Percentiles rank a stretch among this genome's conserved stretches.
These are phyloP conservation scores for Oegoconia quadripuncta DNA, from an alignment of 2,888 invertebrate species.

Conservation along the genomic window DNA sequence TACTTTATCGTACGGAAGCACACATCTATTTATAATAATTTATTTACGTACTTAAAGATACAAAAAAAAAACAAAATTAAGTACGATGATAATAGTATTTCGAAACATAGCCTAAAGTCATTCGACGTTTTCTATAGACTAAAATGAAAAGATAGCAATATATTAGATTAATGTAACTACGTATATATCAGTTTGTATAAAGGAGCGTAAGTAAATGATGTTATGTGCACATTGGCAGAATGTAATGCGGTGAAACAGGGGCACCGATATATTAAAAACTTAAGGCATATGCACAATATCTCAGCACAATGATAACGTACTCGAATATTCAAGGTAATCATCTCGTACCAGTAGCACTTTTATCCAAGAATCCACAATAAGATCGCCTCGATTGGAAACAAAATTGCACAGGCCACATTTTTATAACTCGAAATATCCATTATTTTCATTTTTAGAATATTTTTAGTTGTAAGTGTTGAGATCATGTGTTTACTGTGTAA, in stretches of 20 bases:
- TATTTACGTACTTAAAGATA: too few species aligned
- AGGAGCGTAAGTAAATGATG: slow-evolving; percentile 61
- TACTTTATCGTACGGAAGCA: slow-evolving; percentile 14
- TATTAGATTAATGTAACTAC: slow-evolving; percentile 76
- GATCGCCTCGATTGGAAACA: slow-evolving; percentile 61
- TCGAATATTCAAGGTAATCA: slow-evolving; percentile 47
- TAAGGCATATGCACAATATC: slow-evolving; percentile 71
- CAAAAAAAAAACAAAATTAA: slow-evolving; percentile 32
- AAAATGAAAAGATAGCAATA: slow-evolving; percentile 78
- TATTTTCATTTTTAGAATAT: slow-evolving; percentile 80
- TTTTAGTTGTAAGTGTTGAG: slow-evolving; percentile 85
- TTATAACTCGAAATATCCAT: slow-evolving; percentile 62
- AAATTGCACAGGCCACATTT: slow-evolving; percentile 73
- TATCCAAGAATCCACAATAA: slow-evolving; percentile 58
- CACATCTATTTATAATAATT: slow-evolving; percentile 16
- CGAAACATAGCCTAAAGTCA: slow-evolving; percentile 52
- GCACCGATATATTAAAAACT: slow-evolving; percentile 59
- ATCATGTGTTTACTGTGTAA: slow-evolving; percentile 86
- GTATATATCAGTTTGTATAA: slow-evolving; percentile 77
- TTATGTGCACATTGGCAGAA: slow-evolving; percentile 67
- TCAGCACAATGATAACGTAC: slow-evolving; percentile 67
- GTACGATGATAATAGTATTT: slow-evolving; percentile 39
- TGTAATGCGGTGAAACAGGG: slow-evolving; percentile 59
- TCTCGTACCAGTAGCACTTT: slow-evolving; percentile 44
- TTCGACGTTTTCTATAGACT: slow-evolving; percentile 74